Evolutionary conservation across 2,888 invertebrate genomes (phyloP), one percentile per base, ranked within the genome.

Genomic region (Campoplex nolae): DNA sequence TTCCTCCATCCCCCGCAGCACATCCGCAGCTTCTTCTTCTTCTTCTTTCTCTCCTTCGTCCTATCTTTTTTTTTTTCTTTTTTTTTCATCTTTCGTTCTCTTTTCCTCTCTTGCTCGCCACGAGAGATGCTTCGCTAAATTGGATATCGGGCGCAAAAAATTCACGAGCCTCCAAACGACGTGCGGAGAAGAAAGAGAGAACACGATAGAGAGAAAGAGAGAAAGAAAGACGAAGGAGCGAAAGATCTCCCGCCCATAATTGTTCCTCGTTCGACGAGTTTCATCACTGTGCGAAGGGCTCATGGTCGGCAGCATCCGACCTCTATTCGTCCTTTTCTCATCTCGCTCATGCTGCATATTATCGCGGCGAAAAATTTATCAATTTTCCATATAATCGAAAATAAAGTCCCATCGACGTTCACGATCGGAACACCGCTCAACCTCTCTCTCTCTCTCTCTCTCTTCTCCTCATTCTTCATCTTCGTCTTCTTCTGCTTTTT

Each of bases 61-160:
- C 23, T 32, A 9, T 45, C 0, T 42, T 32, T 35, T 28, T 35
- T 23, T 56, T 32, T 35, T 3, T 48, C n/a, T 32, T 4, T 73
- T 35, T n/a, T 23, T 38, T 45, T 62, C 35, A 23, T 71, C 42
- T 42, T 9, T 65, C 51, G 13, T 16, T 51, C 23, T n/a, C n/a
- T 23, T 9, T 42, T 45, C 45, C 42, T 9, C n/a, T n/a, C 38
- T 28, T 23, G 51, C 56, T 42, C 48, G 48, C 74, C 51, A 67
- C 65, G 73, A 65, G 73, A 71, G 58, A 62, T 28, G 70, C 70
- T 48, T 13, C 76, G 83, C 71, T 73, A 84, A 84, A 84, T 84
- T 84, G 84, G 84, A 84, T 76, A 75, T 70, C 75, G 82, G 70
- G 79, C 62, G 74, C 28, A 80, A 84, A 84, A 84, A 84, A 75